Base-by-base conservation (phyloP, 1,140 invertebrate species). In the Musca vetustissima region DNA sequence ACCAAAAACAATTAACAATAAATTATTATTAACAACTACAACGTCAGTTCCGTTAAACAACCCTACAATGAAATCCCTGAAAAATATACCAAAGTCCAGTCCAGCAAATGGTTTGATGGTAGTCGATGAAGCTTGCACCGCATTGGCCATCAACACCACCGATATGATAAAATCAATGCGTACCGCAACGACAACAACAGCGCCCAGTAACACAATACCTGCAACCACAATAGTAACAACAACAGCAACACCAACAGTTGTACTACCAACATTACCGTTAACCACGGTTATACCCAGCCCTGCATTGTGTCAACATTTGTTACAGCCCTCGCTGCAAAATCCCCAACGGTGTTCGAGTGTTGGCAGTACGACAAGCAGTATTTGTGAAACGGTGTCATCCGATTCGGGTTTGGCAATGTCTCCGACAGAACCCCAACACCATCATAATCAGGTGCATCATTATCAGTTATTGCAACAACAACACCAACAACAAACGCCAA, bases 271-370 rank as follows among this genome's bases (percentile, higher is more conserved):
- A 24, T 36, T 43, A 55, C 24, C 57, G 17, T 47, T 52, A 64
- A 61, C 43, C 36, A 43, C 36, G 36, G 11, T 43, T 13, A 43
- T 43, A 43, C 36, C 36, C 36, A 43, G 36, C 36, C 36, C 36
- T 9, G 36, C 36, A 43, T 70, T 70, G 68, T 73, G 73, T 70
- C 73, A 73, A 66, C 73, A 72, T 70, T 36, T 72, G 66, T 32
- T 67, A 43, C 65, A 66, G 52, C 67, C 71, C 2, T 70, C 68
- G 4, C 72, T 69, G 4, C 70, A 73, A 21, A 71, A 72, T 50
- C 75, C 75, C 14, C 76, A 78, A 14, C 76, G 79, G 67, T 78
- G 79, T 71, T 79, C 78, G 22, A 81, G 79, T 70, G 79, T 79
- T 49, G 79, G 79, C 73, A 81, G 79, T 70, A 80, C 78, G 53